Evolutionary conservation across 2,888 invertebrate species (phyloP), one percentile per base, ranked within the genome.

Genomic region (Diabrotica balteata): DNA sequence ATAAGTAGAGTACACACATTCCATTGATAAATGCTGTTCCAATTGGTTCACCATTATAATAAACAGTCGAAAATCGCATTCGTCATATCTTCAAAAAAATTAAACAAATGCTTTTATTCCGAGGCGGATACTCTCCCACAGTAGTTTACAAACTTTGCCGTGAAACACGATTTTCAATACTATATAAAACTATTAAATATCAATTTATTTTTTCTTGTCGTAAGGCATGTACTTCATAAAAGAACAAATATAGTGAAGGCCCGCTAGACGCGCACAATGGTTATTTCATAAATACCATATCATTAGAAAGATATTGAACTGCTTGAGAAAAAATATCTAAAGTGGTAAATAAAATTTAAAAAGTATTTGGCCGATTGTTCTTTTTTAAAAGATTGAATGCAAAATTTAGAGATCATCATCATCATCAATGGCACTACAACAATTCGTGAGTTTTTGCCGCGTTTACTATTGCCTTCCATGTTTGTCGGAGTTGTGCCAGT

Each of bases 81-180:
- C 53, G 67, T 67, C 63, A 63, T 63, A 64, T 66, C 63, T 43
- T 43, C 60, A 43, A 63, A 67, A 61, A 69, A 60, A 53, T 67
- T 62, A 67, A 67, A 70, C 64, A 66, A 70, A 58, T 42, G 62
- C 54, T 67, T 62, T 59, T 58, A 60, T 70, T 64, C 46, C 58
- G 45, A 45, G 45, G 59, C 62, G 53, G 50, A 67, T 57, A 62
- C 55, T 65, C 62, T 70, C 65, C 51, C 70, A 70, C 67, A 67
- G 49, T 61, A 61, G 63, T 64, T 59, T 57, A 63, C 49, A 65
- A 63, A 62, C 51, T 51, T 49, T 65, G 49, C 65, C 73, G 71
- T 72, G 70, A 70, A 72, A 72, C 66, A 63, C 65, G 65, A 66
- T 64, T 61, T 65, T 68, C 55, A 66, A 66, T 68, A 68, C 66